Evolutionary conservation across 2,797 vertebrate species (phyloP), one percentile per base, ranked within the genome.

Genomic region (Anas capensis): DNA sequence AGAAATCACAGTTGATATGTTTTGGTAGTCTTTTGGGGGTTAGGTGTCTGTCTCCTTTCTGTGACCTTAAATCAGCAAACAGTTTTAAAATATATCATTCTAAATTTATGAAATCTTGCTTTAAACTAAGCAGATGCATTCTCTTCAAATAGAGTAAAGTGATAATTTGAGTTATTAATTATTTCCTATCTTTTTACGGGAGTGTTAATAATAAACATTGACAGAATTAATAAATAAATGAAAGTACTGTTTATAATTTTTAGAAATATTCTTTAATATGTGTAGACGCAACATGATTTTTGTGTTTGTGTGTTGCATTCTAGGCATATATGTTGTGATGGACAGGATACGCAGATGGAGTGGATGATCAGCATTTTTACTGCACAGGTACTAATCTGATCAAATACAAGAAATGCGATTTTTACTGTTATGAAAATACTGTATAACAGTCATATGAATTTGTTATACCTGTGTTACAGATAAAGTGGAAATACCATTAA

Each of bases 251-350:
- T 44, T 76, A 38, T 87, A 87, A 36, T 78, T 54, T 70, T 82
- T 64, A 73, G 53, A 92, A 86, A 15, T 4, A 1, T 66, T 79
- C 27, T 72, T 62, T 68, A 70, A 31, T 57, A 33, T 24, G 7
- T 54, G 48, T 78, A 48, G 29, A 9, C 78, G 20, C 31, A 61
- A 51, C 24, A 33, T 18, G 69, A 44, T 6, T 36, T 73, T 66
- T 77, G 49, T 15, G 7, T 31, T 87, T 92, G 16, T 68, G 1
- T 69, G 4, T 62, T 92, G 9, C 33, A 11, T 96, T 97, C 29
- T 96, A 99, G 99, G 99, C 98, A 99, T 93, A 98, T 99, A 89
- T 99, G 99, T 97, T 99, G 99, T 96, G 98, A 99, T 82, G 98
- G 98, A 83, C 98, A 95, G 89, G 98, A 99, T 93, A 96, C 92